phyloP scores from a whole-genome alignment of 2,113 vertebrate species.

The Etia nguti region DNA sequence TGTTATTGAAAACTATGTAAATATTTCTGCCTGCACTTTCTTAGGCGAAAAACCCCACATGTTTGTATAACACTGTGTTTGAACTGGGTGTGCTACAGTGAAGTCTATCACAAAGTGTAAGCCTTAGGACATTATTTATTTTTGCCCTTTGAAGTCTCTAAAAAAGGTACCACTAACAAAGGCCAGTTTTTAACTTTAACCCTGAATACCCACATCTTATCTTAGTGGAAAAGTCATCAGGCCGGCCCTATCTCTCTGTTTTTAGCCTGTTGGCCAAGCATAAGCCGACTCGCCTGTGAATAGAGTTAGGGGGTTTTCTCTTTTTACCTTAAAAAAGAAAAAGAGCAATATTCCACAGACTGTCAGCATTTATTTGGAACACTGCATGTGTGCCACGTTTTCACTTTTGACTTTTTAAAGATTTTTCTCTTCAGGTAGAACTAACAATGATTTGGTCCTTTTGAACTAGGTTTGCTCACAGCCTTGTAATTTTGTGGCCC shows the following conservation, averaged over 20 bases:
- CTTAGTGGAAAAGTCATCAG: background rate
- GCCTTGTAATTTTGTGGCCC: background rate
- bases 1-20: background rate
- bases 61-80: background rate
- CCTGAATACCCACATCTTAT: background rate
- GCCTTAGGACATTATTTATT: background rate
- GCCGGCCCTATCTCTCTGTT: background rate
- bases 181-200: background rate
- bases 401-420: background rate
- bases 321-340: background rate
- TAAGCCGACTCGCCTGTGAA: background rate
- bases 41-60: background rate
- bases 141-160: too few relatives aligned
- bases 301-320: background rate
- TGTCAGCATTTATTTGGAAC: background rate
- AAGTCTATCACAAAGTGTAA: background rate
- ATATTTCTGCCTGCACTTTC: background rate
- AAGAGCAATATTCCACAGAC: background rate
- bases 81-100: accelerated
- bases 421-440: background rate
- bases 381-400: background rate
- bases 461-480: background rate
- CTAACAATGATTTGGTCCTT: background rate
- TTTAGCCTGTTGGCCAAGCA: background rate
- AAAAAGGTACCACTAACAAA: too few relatives aligned